Evolutionary conservation across 2,888 invertebrate species (phyloP), one percentile per base, ranked within the genome.

Genomic region (Thereva nobilitata): DNA sequence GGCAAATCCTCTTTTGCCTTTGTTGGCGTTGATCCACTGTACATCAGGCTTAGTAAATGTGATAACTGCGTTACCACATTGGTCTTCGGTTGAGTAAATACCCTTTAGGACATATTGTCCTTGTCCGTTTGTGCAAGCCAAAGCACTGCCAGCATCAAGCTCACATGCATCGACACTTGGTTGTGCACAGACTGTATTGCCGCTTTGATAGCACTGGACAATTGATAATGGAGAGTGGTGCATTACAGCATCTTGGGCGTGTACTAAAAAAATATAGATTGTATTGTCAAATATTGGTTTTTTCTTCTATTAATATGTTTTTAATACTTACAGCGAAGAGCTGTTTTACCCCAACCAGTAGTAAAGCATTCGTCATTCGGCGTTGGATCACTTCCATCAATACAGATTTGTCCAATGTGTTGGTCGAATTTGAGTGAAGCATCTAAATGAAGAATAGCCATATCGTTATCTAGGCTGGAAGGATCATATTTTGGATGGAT

Each of bases 311-410:
- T 44, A 35, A 44, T n/a, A 12, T 5, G n/a, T 7, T 23, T 3
- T 41, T 50, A 38, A 41, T 45, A 49, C 84, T 85, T 82, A 93
- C 92, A 86, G 86, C 89, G 87, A 57, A 93, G 77, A 4, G 90
- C 88, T 71, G 85, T 84, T 77, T 92, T 91, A 72, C 92, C 92
- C 92, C 92, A 93, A 56, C 93, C 93, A 61, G 92, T 91, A 0
- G 89, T 87, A 5, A 91, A 86, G 71, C 93, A 93, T 59, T 86
- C 86, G 42, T 85, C 86, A 1, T 77, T 78, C 71, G 77, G 73
- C 35, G 73, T 76, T 40, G 84, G 84, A 67, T 86, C 86, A 67
- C 84, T 84, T 0, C 86, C 85, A 69, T 88, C 86, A 52, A 92
- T 80, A 75, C 93, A 93, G 49, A 93, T 87, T 0, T 89, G 87